Evolutionary conservation across 2,888 invertebrate species (phyloP).

Genomic region (Meteorus colon): DNA sequence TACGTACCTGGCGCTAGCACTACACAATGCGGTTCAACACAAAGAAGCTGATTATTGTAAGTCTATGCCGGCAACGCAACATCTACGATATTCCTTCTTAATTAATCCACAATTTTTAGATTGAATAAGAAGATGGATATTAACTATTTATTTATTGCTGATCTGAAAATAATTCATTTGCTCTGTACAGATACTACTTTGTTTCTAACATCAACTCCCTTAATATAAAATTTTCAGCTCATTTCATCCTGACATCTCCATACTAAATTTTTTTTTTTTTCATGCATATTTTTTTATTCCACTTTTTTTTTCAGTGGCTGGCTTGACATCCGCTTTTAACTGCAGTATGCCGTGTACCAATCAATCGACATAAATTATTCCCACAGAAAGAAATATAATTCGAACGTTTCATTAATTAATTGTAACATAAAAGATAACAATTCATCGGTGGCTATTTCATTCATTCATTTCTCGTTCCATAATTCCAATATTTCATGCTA

Average conservation of each 20-base stretch:
- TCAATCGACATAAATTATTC: slow-evolving; percentile 30
- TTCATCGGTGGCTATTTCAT: slow-evolving; percentile 10
- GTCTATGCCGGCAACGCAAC: slow-evolving; percentile 50
- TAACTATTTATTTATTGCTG: neutral
- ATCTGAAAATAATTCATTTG: slow-evolving; percentile 15
- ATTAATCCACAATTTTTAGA: slow-evolving; percentile 2
- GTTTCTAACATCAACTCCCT: neutral
- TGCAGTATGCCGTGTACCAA: slow-evolving; percentile 69
- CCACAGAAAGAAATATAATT: neutral
- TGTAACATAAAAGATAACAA: neutral
- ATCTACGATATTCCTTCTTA: slow-evolving; percentile 10
- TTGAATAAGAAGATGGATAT: neutral
- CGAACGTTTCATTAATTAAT: slow-evolving; percentile 3
- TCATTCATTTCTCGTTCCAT: neutral
- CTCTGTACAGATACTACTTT: slow-evolving; percentile 29
- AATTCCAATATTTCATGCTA: neutral
- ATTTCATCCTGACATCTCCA: neutral
- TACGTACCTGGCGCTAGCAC: slow-evolving; percentile 67
- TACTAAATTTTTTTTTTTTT: slow-evolving; percentile 33
- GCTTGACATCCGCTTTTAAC: slow-evolving; percentile 71
- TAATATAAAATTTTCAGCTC: neutral
- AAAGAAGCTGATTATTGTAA: slow-evolving; percentile 71
- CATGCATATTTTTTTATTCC: slow-evolving; percentile 42
- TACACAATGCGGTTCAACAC: slow-evolving; percentile 68
- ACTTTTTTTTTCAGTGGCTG: slow-evolving; percentile 69